Evolutionary conservation across 2,888 invertebrate genomes (phyloP), one percentile per base, ranked within the genome.

Genomic region (Pristionchus exspectatus): DNA sequence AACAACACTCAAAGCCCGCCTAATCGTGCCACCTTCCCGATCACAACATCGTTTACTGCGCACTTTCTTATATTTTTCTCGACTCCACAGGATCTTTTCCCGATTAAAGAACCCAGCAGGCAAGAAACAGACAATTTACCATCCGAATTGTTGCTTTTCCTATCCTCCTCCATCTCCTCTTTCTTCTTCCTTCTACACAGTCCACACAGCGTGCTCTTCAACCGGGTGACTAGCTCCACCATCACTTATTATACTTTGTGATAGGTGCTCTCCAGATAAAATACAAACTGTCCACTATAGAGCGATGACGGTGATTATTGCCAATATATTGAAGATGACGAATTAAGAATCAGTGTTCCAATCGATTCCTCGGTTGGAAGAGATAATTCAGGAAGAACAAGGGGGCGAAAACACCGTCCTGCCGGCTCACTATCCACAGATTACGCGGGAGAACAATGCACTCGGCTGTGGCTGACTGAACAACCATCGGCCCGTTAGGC

Each of bases 401-500:
- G 24, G 3, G 14, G 30, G 33, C 30, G 33, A 77, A 77, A 81
- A 54, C 81, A 81, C n/a, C 44, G 21, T n/a, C 74, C 74, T 33
- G 16, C 38, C 10, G 18, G 33, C 14, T 38, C 74, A 81, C 81
- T 81, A 81, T 81, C 21, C 74, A 74, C 33, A 38, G 74, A 74
- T 74, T 74, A 81, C 81, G 1, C 0, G 24, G n/a, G 21, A n/a
- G 50, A 81, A 50, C 50, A 81, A 81, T 81, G 81, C 81, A 81
- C 81, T 81, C 81, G 81, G 50, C 66, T 27, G 14, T 2, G 9
- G 27, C 9, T 38, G 38, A n/a, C 33, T 63, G 38, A 38, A 74
- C 38, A 38, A 81, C 50, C 81, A 77, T 77, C 30, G 33, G 7
- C 77, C 3, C 12, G 33, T 24, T 21, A 21, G 56, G 21, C 21